Base-by-base conservation (phyloP, 2,888 invertebrate genomes). In the Caenorhabditis zanzibari region DNA sequence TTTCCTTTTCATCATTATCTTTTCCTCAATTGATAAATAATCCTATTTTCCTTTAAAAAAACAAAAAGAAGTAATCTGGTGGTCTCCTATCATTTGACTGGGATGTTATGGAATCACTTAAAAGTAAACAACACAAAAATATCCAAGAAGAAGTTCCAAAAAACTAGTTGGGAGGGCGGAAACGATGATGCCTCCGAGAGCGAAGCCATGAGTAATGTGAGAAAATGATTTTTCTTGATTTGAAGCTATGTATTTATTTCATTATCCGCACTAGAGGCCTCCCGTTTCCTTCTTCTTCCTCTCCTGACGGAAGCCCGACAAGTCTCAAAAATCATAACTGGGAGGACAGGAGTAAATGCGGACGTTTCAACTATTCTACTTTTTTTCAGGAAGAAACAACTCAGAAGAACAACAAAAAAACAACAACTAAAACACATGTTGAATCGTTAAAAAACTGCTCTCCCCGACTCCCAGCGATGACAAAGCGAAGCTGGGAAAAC, bases 141-240 rank as follows among this genome's bases (percentile, higher is more conserved):
- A 35, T 44, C 41, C 16, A 1, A 44, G 24, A 44, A 24, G 12
- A 26, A 63, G 47, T 63, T 63, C 41, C 26, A 63, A 44, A 3
- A 61, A 64, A 59, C 64, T 22, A 58, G 61, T 64, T 16, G n/a
- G 22, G 32, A 38, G 35, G 52, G 66, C 44, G 59, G 49, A 56
- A 38, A 38, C 41, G 28, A 16, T 26, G 47, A 38, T 6, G 38
- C 38, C 38, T 38, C 24, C 26, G n/a, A 63, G n/a, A 32, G 61
- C 28, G 71, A 79, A 71, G 71, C 71, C 63, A 64, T 79, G 79
- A 79, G 71, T 79, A 71, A 79, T 79, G 71, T 71, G 71, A 72
- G 79, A 79, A 79, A 79, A 79, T 79, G 44, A 71, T 63, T 64
- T 32, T 12, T 63, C 71, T 64, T 71, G 79, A 71, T 79, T 79